Evolutionary conservation across 1,140 invertebrate genomes (phyloP).

Genomic region (Pseudomyrmex flavicornis): DNA sequence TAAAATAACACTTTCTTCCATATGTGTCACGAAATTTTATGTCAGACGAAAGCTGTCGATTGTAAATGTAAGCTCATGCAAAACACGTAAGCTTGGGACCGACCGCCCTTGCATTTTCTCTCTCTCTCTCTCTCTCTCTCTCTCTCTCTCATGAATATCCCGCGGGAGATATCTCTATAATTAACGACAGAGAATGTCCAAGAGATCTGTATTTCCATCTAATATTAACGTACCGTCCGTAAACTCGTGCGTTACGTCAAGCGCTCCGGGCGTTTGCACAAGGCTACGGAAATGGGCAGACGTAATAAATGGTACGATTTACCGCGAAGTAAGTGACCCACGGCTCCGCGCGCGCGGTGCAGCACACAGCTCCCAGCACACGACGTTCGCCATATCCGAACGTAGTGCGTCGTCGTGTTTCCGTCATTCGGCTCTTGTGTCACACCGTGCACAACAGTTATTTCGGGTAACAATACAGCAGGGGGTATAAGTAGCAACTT

Average conservation of each 20-base stretch:
- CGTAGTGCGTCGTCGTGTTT: slow-evolving; percentile 15
- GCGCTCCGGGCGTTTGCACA: neutral
- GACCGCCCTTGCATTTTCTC: too few species aligned
- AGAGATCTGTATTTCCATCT: slow-evolving; percentile 3
- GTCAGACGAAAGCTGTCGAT: neutral
- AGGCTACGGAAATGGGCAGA: slow-evolving; percentile 31
- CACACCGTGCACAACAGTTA: slow-evolving; percentile 13
- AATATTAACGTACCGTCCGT: slow-evolving; percentile 20
- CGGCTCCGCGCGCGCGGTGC: slow-evolving; percentile 8
- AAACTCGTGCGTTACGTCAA: slow-evolving; percentile 45
- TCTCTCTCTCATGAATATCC: neutral
- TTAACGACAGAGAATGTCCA: slow-evolving; percentile 3
- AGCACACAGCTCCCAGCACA: too few species aligned
- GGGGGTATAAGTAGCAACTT: slow-evolving; percentile 1
- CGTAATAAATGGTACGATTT: slow-evolving; percentile 51
- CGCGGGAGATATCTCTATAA: neutral
- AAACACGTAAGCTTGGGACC: too few species aligned
- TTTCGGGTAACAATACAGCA: slow-evolving; percentile 6
- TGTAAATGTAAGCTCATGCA: neutral
- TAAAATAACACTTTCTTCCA: neutral
- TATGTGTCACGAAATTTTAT: neutral
- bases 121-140: too few species aligned
- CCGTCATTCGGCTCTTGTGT: slow-evolving; percentile 8
- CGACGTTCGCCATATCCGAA: neutral
- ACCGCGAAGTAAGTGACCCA: slow-evolving; percentile 41